phyloP scores from a whole-genome alignment of 2,888 invertebrate genomes.

The Antheraea assamensis region DNA sequence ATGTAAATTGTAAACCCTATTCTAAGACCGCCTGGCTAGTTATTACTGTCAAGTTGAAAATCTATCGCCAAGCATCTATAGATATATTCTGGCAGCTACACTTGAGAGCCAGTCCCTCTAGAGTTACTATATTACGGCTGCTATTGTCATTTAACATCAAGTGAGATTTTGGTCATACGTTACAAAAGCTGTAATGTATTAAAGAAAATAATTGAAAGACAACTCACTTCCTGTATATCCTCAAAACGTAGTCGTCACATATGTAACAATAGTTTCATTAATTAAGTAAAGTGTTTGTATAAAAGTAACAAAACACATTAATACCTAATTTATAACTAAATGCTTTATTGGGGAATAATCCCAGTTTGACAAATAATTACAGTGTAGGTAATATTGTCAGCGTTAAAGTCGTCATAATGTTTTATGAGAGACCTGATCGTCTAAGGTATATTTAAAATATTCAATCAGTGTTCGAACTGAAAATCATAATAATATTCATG shows the following conservation, averaged over 20 bases:
- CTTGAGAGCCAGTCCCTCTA: too few species aligned
- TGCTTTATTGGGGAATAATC: constrained; percentile 19
- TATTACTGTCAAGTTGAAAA: too few species aligned
- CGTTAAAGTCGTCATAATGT: constrained; percentile 45
- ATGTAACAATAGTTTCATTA: not conserved
- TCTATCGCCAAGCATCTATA: too few species aligned
- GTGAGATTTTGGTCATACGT: too few species aligned
- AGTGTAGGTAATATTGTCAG: constrained; percentile 28
- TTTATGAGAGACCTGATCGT: constrained; percentile 44
- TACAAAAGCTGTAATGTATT: too few species aligned
- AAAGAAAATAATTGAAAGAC: too few species aligned
- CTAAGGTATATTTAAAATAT: constrained; percentile 45
- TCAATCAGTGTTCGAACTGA: constrained; percentile 32
- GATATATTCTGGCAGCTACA: too few species aligned
- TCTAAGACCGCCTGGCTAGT: too few species aligned
- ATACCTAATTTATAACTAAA: not conserved
- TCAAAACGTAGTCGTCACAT: not conserved
- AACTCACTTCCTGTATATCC: not conserved
- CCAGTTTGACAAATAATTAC: constrained; percentile 11
- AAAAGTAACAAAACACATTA: not conserved
- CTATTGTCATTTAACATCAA: too few species aligned
- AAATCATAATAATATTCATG: not conserved
- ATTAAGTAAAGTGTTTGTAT: not conserved
- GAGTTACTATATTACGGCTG: too few species aligned
- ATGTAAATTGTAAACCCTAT: too few species aligned